Conservation (phyloP, 2,113 vertebrate species). For the Oreochromis spilurus region DNA sequence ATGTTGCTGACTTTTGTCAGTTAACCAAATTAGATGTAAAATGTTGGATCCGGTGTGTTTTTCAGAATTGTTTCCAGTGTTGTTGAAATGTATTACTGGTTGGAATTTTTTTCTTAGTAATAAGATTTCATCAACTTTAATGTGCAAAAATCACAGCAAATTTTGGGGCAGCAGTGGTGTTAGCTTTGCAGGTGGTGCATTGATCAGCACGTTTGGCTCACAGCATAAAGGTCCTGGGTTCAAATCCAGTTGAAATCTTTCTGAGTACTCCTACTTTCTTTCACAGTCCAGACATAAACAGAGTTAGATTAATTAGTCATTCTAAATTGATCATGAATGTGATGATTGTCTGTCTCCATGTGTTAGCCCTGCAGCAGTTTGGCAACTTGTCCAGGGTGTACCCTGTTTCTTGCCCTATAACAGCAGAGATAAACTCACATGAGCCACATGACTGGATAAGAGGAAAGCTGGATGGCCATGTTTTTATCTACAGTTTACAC, state of each 20-base stretch:
- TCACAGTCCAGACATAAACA: background rate
- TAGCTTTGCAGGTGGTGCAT: background rate
- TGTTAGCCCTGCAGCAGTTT: background rate
- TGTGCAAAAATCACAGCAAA: background rate
- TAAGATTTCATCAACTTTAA: background rate
- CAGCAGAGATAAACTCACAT: background rate
- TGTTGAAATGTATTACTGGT: background rate
- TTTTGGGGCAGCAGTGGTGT: background rate
- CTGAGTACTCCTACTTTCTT: background rate
- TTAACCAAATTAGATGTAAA: background rate
- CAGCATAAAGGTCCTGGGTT: background rate
- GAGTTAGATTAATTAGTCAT: background rate
- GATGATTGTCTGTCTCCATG: background rate
- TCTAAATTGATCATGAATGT: background rate
- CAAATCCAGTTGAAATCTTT: background rate
- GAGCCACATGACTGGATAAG: fast-evolving
- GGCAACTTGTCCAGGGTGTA: background rate
- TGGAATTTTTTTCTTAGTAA: background rate
- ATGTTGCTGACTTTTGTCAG: background rate
- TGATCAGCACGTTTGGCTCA: background rate
- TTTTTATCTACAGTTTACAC: background rate
- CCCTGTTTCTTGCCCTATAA: background rate
- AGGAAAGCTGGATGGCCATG: background rate
- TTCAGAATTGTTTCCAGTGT: background rate
- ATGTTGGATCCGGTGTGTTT: background rate